Conservation (phyloP, 1,140 invertebrate species). For the Intoshia linei region DNA sequence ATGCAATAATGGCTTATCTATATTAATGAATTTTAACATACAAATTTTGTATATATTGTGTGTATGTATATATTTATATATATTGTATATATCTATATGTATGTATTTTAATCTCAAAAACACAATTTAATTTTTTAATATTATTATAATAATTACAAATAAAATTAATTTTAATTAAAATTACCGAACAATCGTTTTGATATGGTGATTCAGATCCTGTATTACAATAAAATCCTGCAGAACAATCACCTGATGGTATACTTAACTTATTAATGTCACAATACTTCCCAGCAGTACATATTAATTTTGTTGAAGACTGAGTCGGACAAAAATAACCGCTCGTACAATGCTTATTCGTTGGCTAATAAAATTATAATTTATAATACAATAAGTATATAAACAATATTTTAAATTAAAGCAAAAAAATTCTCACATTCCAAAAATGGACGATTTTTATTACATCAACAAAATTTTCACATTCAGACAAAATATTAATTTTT, state of each 20-base stretch:
- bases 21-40: too few species aligned
- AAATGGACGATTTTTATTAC: constrained; percentile 11
- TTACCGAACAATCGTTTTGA: constrained; percentile 5
- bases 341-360: too few species aligned
- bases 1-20: constrained; percentile 12
- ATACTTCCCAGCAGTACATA: constrained; percentile 13
- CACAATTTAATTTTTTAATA: neutral
- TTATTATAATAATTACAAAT: neutral
- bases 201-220: constrained; percentile 1
- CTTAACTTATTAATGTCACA: constrained; percentile 12
- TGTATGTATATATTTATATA: constrained; percentile 4
- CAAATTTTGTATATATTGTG: constrained; percentile 14
- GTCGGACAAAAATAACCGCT: constrained; percentile 15
- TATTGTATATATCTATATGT: neutral
- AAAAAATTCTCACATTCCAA: constrained; percentile 6
- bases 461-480: constrained; percentile 8
- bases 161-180: neutral
- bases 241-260: constrained; percentile 11
- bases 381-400: neutral
- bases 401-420: neutral
- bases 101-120: neutral
- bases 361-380: neutral
- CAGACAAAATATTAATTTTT: constrained; percentile 12
- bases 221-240: constrained; percentile 8
- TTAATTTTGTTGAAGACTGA: constrained; percentile 10